These are phyloP conservation scores for Ptilodon capucinus DNA, from an alignment of 2,888 invertebrate species.

Conservation along the genomic window DNA sequence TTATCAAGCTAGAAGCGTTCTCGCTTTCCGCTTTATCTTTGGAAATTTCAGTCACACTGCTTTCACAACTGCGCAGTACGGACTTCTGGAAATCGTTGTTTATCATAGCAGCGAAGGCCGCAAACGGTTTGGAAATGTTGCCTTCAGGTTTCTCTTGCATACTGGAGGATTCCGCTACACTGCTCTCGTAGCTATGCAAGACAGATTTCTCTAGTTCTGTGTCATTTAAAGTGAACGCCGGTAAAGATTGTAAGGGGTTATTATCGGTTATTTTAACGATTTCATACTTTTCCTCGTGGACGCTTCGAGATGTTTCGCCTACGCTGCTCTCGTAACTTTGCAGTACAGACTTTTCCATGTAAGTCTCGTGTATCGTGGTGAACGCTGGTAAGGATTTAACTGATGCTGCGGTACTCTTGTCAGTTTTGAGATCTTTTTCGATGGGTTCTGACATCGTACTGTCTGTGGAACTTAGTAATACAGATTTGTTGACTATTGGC, in stretches of 20 bases:
- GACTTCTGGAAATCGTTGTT: constrained; percentile 58
- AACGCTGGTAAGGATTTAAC: constrained; percentile 56
- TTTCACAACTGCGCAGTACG: constrained; percentile 54
- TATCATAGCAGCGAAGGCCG: constrained; percentile 44
- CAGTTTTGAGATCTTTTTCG: constrained; percentile 40
- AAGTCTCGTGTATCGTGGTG: constrained; percentile 54
- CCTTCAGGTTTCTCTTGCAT: constrained; percentile 30
- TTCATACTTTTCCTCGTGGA: constrained; percentile 35
- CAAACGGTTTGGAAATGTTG: constrained; percentile 34
- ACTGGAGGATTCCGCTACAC: constrained; percentile 43
- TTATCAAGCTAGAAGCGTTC: constrained; percentile 62
- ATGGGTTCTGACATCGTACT: constrained; percentile 44
- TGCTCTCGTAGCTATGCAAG: constrained; percentile 53
- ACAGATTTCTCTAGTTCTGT: constrained; percentile 61
- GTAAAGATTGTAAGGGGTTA: constrained; percentile 39
- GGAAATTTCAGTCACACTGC: constrained; percentile 44
- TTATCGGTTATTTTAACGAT: constrained; percentile 17
- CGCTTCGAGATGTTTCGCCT: constrained; percentile 43
- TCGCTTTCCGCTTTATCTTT: constrained; percentile 19
- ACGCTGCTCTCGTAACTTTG: constrained; percentile 62
- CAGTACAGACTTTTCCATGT: constrained; percentile 60
- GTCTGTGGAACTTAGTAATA: constrained; percentile 62
- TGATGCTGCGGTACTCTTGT: constrained; percentile 33
- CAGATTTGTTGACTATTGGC: constrained; percentile 69
- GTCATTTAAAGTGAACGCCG: constrained; percentile 56